These are phyloP conservation scores for Theristicus caerulescens DNA, from an alignment of 2,113 vertebrate species.

Conservation along the genomic window DNA sequence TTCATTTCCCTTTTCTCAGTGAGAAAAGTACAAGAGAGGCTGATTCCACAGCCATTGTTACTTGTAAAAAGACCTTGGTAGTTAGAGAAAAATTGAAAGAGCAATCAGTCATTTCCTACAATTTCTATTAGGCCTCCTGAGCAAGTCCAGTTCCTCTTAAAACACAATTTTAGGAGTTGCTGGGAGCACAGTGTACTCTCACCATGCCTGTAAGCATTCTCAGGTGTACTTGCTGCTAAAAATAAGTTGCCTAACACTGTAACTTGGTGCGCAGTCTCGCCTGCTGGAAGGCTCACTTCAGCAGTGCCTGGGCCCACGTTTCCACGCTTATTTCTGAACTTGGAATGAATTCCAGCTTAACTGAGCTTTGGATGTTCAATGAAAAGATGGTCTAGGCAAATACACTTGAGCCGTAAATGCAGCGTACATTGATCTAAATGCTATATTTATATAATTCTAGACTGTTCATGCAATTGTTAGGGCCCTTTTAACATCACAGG, in stretches of 20 bases:
- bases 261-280: not conserved
- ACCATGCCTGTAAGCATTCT: not conserved
- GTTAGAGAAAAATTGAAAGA: not conserved
- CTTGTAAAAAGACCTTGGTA: not conserved
- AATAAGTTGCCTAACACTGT: not conserved
- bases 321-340: not conserved
- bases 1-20: not conserved
- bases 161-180: not conserved
- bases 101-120: not conserved
- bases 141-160: not conserved
- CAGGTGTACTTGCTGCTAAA: not conserved
- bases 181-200: not conserved
- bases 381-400: not conserved
- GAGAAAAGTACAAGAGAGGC: not conserved
- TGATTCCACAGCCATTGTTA: not conserved
- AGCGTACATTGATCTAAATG: not conserved
- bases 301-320: not conserved
- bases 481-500: not conserved
- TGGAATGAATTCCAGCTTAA: not conserved
- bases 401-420: not conserved
- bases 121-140: not conserved
- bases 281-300: not conserved
- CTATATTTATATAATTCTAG: not conserved
- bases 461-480: not conserved
- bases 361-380: not conserved